Base-by-base conservation (phyloP, 2,113 vertebrate species). In the Hippocampus comes region DNA sequence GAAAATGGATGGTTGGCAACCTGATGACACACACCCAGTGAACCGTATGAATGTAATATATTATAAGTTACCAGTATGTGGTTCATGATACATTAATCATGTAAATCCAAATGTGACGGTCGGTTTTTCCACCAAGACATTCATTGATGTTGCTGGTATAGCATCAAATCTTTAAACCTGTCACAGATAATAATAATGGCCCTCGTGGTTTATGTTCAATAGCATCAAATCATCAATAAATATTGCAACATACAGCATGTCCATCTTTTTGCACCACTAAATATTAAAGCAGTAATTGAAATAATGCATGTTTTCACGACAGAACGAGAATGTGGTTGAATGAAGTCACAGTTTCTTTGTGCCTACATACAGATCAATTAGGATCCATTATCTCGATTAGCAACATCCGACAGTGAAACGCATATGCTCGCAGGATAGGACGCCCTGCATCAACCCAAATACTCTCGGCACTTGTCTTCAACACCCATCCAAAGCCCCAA, bases 401-500 rank as follows among this genome's bases (percentile, higher is more conserved):
- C 67, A 43, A 48, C 74, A 78, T 80, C 46, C 61, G 71, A 77
- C 63, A 49, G 55, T 72, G 82, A 71, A 82, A 89, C 83, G 86
- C 86, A 82, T 88, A 77, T 79, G 71, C 68, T 78, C 78, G 82
- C 81, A 81, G 77, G 83, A 74, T 73, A 14, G 43, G 43, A 38
- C 34, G 85, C 84, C 83, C 65, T 1, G 76, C 75, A 51, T 75
- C 69, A 34, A 10, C 61, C 25, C 73, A 70, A 5, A 81, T 68
- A 78, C 27, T 70, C 74, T n/a, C 7, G 64, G 51, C 76, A 72
- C 46, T 42, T 71, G 20, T 9, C 70, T 21, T 38, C 27, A 30
- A 76, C 69, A 64, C 67, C 78, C 75, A 81, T 55, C 60, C 80
- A 63, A 49, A 46, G 9, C 78, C 67, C 18, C 0, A 18, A 57